Evolutionary conservation across 2,888 invertebrate genomes (phyloP).

Genomic region (Caenorhabditis sp.): DNA sequence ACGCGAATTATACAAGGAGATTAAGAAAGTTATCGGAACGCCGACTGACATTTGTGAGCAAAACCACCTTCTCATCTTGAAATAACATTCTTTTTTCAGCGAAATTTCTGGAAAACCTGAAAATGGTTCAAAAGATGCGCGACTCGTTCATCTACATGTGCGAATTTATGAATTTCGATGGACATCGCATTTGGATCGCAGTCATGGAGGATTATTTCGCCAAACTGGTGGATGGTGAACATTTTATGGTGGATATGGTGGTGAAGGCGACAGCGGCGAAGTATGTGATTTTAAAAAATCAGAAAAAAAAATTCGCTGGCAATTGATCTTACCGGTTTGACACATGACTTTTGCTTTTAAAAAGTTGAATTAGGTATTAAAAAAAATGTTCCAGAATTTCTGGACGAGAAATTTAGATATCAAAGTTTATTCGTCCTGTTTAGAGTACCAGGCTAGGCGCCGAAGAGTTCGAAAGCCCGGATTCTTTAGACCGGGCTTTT

Average conservation of each 20-base stretch:
- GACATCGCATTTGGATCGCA: conserved; percentile 57
- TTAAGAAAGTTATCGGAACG: conserved; percentile 24
- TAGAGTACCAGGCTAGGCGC: too few relatives aligned
- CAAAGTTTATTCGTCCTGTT: too few relatives aligned
- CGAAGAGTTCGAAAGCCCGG: too few relatives aligned
- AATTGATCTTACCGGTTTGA: too few relatives aligned
- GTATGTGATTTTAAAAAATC: conserved; percentile 1
- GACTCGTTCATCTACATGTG: conserved; percentile 60
- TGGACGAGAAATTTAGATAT: too few relatives aligned
- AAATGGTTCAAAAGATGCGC: conserved; percentile 20
- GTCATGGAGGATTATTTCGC: conserved; percentile 37
- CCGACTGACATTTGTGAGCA: neutral
- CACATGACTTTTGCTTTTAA: too few relatives aligned
- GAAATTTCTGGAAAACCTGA: conserved; percentile 8
- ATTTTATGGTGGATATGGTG: conserved; percentile 21
- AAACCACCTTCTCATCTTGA: neutral
- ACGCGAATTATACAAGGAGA: conserved; percentile 52
- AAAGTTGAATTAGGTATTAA: too few relatives aligned
- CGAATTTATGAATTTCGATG: conserved; percentile 63
- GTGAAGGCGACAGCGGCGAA: conserved; percentile 35
- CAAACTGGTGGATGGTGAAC: conserved; percentile 1
- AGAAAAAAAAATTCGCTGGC: too few relatives aligned
- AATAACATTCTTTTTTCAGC: neutral
- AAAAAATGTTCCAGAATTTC: too few relatives aligned
- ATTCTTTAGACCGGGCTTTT: too few relatives aligned